Evolutionary conservation across 1,140 invertebrate genomes (phyloP).

Genomic region (Penaeus indicus): DNA sequence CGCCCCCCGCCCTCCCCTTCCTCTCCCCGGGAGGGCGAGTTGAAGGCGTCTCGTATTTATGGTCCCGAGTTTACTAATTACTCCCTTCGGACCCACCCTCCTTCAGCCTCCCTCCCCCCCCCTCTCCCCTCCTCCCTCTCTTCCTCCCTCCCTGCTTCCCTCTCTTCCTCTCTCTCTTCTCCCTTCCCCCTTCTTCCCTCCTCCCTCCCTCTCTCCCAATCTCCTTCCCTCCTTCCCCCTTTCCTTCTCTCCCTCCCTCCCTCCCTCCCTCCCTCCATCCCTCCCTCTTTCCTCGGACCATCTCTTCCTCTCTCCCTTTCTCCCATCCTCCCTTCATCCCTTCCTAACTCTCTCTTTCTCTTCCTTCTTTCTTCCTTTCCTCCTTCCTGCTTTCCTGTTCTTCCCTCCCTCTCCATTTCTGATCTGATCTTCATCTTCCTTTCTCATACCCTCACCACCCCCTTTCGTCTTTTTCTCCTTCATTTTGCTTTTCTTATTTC

Average conservation of each 20-base stretch:
- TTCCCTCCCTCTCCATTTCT: too few species aligned
- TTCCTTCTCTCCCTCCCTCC: background rate
- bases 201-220: background rate
- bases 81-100: conserved; percentile 1
- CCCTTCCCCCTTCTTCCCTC: background rate
- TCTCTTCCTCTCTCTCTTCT: background rate
- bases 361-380: background rate
- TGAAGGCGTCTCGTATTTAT: background rate
- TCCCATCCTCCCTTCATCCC: background rate
- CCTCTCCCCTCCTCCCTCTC: background rate
- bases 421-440: background rate
- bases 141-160: too few species aligned
- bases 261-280: background rate
- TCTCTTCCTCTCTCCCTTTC: too few species aligned
- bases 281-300: background rate
- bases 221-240: background rate
- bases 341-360: background rate
- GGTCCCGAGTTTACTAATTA: background rate
- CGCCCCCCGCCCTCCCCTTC: background rate
- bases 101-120: background rate
- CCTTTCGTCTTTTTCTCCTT: background rate
- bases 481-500: background rate
- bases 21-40: background rate
- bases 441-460: background rate
- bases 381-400: too few species aligned